Evolutionary conservation across 2,113 vertebrate species (phyloP), one percentile per base, ranked within the genome.

Genomic region (Antigone vipio): DNA sequence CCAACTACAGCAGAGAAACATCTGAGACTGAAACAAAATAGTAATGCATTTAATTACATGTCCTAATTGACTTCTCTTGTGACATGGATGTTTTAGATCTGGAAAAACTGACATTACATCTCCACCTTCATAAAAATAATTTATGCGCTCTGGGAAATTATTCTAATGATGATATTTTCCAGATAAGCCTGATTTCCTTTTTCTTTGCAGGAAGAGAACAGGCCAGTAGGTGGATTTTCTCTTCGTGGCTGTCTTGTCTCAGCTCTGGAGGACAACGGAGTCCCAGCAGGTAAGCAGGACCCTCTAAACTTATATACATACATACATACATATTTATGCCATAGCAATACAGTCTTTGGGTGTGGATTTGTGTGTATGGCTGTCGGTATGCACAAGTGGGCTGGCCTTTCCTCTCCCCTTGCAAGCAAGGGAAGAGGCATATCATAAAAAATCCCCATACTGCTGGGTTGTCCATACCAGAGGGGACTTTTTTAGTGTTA

Each of bases 231-330:
- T 72, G 99, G 99, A 23, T 99, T 99, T 97, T 97, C 98, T 50
- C 98, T 99, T 72, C 98, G 99, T 30, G 98, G 99, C 22, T 99
- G 99, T 86, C 98, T 99, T 64, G 98, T 99, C 75, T 99, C 99
- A 59, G 99, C 99, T 58, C 97, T 99, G 97, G 98, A 99, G 27
- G 99, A 99, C 89, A 99, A 99, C 0, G 99, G 99, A 14, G 97
- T 99, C 95, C 99, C 99, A 67, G 97, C 98, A 93, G 99, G 99
- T 99, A 98, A 98, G 98, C 32, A 87, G 0, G 0, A 89, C 16
- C 23, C n/a, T 87, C 77, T 58, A 17, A 59, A 78, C 17, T 44
- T 42, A 38, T 38, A 38, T 66, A 12, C 59, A 24, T 44, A 27
- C 59, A 24, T 44, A 27, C 4, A 4, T n/a, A 47, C 9, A 9